Evolutionary conservation across 2,113 vertebrate species (phyloP).

Genomic region (Eretmochelys imbricata): DNA sequence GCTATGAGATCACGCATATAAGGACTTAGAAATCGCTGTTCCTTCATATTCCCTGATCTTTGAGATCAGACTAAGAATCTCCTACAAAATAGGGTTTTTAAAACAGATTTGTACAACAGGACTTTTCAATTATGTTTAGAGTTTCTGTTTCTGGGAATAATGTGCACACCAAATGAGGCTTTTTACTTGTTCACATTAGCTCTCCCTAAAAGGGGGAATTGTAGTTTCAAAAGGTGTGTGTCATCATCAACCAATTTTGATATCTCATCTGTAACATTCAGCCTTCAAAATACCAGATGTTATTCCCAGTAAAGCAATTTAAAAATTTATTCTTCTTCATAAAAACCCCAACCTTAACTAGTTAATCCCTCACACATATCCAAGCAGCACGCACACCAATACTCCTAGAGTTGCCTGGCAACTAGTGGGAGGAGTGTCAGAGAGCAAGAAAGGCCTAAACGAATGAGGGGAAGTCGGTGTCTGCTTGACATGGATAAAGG

Average conservation of each 20-base stretch:
- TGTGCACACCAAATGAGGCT: conserved; percentile 2
- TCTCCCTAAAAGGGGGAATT: conserved; percentile 8
- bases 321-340: conserved; percentile 75
- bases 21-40: background rate
- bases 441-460: conserved; percentile 73
- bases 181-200: conserved; percentile 20
- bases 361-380: conserved; percentile 75
- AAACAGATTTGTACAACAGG: background rate
- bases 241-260: conserved; percentile 35
- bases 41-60: background rate
- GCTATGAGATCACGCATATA: background rate
- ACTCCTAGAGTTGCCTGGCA: conserved; percentile 84
- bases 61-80: background rate
- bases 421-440: conserved; percentile 77
- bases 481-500: conserved; percentile 66
- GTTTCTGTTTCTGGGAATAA: background rate
- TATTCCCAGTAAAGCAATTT: conserved; percentile 71
- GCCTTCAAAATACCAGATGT: conserved; percentile 66
- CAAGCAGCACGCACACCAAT: conserved; percentile 65
- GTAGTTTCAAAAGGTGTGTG: conserved; percentile 20
- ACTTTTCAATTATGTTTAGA: background rate
- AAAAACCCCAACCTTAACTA: conserved; percentile 77
- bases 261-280: conserved; percentile 47
- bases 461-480: conserved; percentile 68
- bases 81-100: background rate